These are phyloP conservation scores for Stichopus horrens DNA, from an alignment of 53 echinoderm and acorn worm genomes.

Conservation along the genomic window DNA sequence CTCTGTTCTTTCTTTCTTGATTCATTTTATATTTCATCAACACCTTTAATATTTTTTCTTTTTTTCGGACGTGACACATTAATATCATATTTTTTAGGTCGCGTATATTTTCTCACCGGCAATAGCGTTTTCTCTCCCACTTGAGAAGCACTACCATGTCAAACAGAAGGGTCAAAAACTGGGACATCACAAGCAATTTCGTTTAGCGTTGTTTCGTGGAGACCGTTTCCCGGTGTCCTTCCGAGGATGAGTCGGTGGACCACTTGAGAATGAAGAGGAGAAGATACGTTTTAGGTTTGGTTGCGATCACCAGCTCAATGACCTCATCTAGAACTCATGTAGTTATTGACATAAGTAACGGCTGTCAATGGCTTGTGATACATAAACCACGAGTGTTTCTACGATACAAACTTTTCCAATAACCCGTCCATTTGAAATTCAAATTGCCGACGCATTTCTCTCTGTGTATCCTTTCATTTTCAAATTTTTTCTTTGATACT, in stretches of 20 bases:
- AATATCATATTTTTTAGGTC: constrained; percentile 1
- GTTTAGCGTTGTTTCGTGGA: background rate
- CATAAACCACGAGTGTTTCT: background rate
- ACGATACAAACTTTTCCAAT: background rate
- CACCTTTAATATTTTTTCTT: too few species aligned
- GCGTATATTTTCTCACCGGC: background rate
- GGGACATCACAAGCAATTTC: background rate
- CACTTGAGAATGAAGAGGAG: background rate
- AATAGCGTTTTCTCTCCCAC: background rate
- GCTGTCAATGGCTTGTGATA: background rate
- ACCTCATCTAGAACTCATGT: background rate
- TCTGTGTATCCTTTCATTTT: background rate
- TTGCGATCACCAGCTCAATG: background rate
- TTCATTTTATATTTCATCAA: too few species aligned
- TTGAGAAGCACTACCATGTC: background rate
- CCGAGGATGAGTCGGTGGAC: background rate
- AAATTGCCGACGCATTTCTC: background rate
- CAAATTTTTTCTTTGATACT: background rate
- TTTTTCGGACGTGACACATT: background rate
- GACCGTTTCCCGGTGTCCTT: background rate
- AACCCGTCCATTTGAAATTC: background rate
- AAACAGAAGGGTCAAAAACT: background rate
- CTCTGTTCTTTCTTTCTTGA: too few species aligned
- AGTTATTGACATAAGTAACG: background rate
- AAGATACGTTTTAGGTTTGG: background rate